Conservation (phyloP, 2,888 invertebrate species). For the Drosophila merina region DNA sequence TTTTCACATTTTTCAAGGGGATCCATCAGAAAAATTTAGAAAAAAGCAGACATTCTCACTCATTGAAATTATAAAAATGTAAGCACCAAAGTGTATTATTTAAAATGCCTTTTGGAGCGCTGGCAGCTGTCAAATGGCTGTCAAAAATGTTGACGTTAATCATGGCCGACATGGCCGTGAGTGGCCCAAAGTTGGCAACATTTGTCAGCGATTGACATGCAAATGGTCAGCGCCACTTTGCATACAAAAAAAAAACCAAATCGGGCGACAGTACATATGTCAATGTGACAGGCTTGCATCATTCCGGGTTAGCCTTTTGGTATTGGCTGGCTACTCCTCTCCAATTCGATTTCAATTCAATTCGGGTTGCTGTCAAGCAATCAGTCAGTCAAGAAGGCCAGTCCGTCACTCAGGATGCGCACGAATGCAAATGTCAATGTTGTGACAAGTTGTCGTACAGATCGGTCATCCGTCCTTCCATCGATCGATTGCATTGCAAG, state of each 20-base stretch:
- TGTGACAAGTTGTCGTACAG: constrained; percentile 73
- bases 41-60: too few species aligned
- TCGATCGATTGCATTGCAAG: constrained; percentile 42
- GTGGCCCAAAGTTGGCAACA: constrained; percentile 75
- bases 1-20: too few species aligned
- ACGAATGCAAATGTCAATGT: constrained; percentile 77
- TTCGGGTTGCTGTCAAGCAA: constrained; percentile 66
- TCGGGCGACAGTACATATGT: constrained; percentile 72
- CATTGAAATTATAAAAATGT: background rate
- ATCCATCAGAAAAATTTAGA: too few species aligned
- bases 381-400: constrained; percentile 67
- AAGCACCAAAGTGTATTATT: constrained; percentile 17
- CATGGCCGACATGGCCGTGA: constrained; percentile 74
- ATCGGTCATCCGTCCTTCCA: constrained; percentile 26
- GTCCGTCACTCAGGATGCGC: constrained; percentile 74
- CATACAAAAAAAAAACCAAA: constrained; percentile 41
- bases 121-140: constrained; percentile 69
- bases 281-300: constrained; percentile 72
- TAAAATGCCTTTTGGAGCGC: constrained; percentile 66
- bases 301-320: constrained; percentile 36
- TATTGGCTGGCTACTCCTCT: constrained; percentile 6
- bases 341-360: constrained; percentile 3
- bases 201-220: constrained; percentile 78
- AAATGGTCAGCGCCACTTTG: constrained; percentile 76
- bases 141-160: constrained; percentile 70